phyloP scores from a whole-genome alignment of 2,888 invertebrate genomes.

The Apoda limacodes region DNA sequence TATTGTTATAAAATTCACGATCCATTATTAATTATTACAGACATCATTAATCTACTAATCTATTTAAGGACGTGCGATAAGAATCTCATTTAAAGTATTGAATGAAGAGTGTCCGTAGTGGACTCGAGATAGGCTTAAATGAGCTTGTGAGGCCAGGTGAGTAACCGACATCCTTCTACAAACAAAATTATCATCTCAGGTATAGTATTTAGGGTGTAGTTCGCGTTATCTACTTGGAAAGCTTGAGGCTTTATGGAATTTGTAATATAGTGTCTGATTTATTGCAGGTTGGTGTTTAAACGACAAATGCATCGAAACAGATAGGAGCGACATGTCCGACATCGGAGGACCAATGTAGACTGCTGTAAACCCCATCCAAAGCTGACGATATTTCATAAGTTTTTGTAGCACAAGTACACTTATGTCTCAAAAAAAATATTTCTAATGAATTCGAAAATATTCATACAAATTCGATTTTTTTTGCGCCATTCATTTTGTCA shows the following conservation, averaged over 20 bases:
- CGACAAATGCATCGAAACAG: constrained; percentile 70
- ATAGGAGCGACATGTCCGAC: constrained; percentile 69
- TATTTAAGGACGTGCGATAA: constrained; percentile 69
- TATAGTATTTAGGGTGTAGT: constrained; percentile 15
- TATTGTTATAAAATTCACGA: constrained; percentile 69
- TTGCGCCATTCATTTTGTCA: too few species aligned
- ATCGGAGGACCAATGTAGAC: constrained; percentile 65
- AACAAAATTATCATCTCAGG: constrained; percentile 17
- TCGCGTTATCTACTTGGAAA: constrained; percentile 9
- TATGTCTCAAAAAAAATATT: too few species aligned
- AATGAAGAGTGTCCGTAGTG: constrained; percentile 68
- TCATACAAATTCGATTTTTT: too few species aligned
- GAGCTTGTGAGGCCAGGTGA: constrained; percentile 26
- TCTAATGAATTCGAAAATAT: too few species aligned
- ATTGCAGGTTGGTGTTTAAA: constrained; percentile 70
- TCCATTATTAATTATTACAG: constrained; percentile 71
- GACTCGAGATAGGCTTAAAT: constrained; percentile 67
- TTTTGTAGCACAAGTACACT: too few species aligned
- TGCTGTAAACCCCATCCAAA: constrained; percentile 43
- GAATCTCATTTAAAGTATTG: constrained; percentile 71
- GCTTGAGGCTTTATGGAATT: constrained; percentile 25
- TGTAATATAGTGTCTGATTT: constrained; percentile 49
- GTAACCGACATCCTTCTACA: constrained; percentile 11
- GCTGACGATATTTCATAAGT: constrained; percentile 28
- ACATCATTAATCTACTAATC: constrained; percentile 70